Evolutionary conservation across 2,113 vertebrate genomes (phyloP), one percentile per base, ranked within the genome.

Genomic region (Entelurus aequoreus): DNA sequence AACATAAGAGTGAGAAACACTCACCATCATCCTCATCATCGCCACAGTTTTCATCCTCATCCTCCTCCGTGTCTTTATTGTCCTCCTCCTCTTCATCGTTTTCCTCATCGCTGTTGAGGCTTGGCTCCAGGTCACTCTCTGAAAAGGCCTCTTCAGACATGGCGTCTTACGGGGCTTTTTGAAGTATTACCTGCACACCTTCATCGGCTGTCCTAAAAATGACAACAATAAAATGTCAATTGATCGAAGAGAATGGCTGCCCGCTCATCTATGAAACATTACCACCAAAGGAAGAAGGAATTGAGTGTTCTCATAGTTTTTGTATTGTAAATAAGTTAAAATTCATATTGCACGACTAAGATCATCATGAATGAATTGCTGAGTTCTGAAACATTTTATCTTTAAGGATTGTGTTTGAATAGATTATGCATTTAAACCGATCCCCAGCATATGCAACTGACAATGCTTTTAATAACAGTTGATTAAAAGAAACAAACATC

Each of bases 121-220:
- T 95, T 86, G 92, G 91, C 88, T 98, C 97, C 89, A 94, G 91
- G 90, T 98, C 97, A 86, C 96, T 98, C 90, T 95, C 95, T 90
- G 97, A 98, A 93, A 92, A 84, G 48, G 94, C 97, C 90, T 96
- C 94, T 94, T 97, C 95, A 88, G 96, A 98, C 97, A 99, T 99
- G 93, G 90, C 84, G 92, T 93, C 91, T 86, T 89, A 79, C 52
- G 69, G 86, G 90, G 88, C 88, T 91, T 86, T 86, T 28, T 83
- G 86, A 91, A 91, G 88, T 92, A 97, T 96, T 96, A 99, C 95
- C 94, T 89, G 88, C 90, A 92, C 93, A 94, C 93, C 91, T 81
- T 94, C 91, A 86, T 81, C 16, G 69, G 72, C 74, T 68, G 66
- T 68, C 78, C 84, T 86, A 37, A 60, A 57, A 65, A 42, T 2